Evolutionary conservation across 1,140 invertebrate species (phyloP).

Genomic region (Ctenoplectra terminalis): DNA sequence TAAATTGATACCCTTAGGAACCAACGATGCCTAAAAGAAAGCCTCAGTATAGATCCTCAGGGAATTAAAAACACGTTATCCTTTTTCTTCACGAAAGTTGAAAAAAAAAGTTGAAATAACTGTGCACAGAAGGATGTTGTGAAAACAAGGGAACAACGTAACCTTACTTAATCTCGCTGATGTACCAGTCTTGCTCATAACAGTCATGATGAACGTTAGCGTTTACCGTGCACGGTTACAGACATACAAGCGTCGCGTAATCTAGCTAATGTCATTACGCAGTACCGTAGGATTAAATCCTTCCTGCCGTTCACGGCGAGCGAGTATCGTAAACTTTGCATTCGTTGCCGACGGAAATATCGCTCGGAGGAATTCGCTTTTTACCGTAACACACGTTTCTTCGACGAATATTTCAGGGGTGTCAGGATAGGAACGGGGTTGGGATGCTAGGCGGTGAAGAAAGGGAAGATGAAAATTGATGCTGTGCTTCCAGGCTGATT

Average conservation of each 20-base stretch:
- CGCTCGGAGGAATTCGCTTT: not conserved
- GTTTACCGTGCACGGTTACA: slow-evolving; percentile 57
- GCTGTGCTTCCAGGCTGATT: not conserved
- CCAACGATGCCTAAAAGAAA: too few relatives aligned
- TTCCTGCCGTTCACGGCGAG: slow-evolving; percentile 45
- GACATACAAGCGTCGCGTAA: slow-evolving; percentile 55
- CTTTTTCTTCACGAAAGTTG: too few relatives aligned
- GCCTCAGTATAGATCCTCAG: too few relatives aligned
- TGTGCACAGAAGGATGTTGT: too few relatives aligned
- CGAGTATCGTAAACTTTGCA: slow-evolving; percentile 59
- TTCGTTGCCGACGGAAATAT: slow-evolving; percentile 47
- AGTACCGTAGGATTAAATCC: slow-evolving; percentile 62
- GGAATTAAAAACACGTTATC: too few relatives aligned
- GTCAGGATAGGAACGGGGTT: not conserved
- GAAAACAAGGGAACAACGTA: too few relatives aligned
- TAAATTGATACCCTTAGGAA: too few relatives aligned
- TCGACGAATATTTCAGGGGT: slow-evolving; percentile 24
- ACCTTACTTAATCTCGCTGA: too few relatives aligned
- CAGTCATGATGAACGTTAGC: too few relatives aligned
- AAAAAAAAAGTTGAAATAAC: too few relatives aligned
- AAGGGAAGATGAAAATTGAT: not conserved
- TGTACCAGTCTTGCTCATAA: too few relatives aligned
- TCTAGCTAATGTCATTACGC: slow-evolving; percentile 67
- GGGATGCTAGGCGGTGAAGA: too few relatives aligned
- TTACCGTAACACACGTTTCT: not conserved